These are phyloP conservation scores for Drosophila siamana DNA, from an alignment of 2,888 invertebrate genomes.

Conservation along the genomic window DNA sequence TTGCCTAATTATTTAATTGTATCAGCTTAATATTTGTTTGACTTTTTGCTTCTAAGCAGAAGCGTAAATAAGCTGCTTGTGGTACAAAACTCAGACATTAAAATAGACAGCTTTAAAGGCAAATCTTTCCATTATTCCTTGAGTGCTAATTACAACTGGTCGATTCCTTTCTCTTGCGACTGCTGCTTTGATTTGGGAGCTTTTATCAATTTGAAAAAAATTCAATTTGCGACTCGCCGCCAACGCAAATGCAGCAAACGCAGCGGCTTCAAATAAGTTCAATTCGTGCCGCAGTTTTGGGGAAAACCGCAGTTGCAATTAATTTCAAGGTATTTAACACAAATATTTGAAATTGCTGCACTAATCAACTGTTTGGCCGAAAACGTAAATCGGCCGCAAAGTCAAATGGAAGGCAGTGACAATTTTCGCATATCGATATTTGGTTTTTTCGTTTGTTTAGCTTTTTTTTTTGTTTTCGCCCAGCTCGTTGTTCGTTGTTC, in stretches of 20 bases:
- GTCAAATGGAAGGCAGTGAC: constrained; percentile 63
- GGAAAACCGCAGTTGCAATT: constrained; percentile 65
- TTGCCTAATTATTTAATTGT: no score
- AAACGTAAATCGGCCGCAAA: constrained; percentile 59
- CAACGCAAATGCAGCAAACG: constrained; percentile 31
- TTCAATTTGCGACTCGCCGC: constrained; percentile 19
- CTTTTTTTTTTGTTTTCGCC: neutral
- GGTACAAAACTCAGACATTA: no score
- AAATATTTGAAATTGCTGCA: constrained; percentile 79
- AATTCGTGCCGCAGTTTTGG: constrained; percentile 28
- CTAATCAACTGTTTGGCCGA: constrained; percentile 71
- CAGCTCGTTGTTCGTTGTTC: neutral
- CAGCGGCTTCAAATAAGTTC: constrained; percentile 24
- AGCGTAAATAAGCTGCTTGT: no score
- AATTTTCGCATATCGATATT: constrained; percentile 61
- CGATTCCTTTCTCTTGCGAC: neutral
- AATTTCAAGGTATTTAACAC: constrained; percentile 80
- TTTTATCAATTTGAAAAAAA: neutral
- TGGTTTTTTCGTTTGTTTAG: constrained; percentile 13
- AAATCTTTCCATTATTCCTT: no score
- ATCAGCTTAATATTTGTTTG: no score
- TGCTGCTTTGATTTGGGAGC: neutral
- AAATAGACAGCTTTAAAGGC: no score
- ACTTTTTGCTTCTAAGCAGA: no score
- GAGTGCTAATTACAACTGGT: neutral